A percentile compares a stretch with the other conserved stretches of the same genome.
phyloP scores from a whole-genome alignment of 2,797 vertebrate genomes.

The Varecia variegata region DNA sequence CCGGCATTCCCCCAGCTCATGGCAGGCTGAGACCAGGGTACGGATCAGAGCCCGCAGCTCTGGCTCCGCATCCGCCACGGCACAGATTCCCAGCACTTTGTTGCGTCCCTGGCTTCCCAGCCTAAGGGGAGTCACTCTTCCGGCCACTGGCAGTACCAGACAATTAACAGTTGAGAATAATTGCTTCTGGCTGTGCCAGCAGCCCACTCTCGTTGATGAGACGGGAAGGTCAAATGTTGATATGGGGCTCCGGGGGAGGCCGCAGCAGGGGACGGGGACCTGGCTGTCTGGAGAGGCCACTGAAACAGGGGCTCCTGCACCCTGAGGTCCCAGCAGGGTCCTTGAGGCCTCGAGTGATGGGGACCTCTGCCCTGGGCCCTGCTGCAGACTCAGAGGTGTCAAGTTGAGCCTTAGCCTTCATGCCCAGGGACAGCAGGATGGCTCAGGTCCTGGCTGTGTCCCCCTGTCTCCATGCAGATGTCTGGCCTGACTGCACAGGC shows the following conservation, averaged over 20 bases:
- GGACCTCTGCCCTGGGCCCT: background rate
- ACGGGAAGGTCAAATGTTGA: slow-evolving; percentile 7
- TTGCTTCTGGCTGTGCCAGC: slow-evolving; percentile 41
- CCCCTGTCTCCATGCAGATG: background rate
- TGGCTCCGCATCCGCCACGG: background rate
- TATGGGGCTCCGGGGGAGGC: background rate
- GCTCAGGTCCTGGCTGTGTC: background rate
- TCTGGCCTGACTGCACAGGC: background rate
- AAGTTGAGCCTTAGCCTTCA: background rate
- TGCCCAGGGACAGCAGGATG: background rate
- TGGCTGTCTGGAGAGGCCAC: background rate
- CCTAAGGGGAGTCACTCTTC: background rate
- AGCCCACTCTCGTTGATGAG: slow-evolving; percentile 57
- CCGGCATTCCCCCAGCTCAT: background rate
- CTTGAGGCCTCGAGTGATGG: background rate
- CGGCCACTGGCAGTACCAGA: background rate
- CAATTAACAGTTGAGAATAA: slow-evolving; percentile 51
- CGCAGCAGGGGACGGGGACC: background rate
- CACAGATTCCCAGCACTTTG: background rate
- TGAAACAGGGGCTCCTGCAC: background rate
- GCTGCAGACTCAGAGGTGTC: background rate
- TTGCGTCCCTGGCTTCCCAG: background rate
- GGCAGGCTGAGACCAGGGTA: background rate
- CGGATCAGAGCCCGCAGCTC: background rate
- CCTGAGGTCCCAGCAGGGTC: background rate